Conservation (phyloP, 2,888 invertebrate species). For the Nebria brevicollis region DNA sequence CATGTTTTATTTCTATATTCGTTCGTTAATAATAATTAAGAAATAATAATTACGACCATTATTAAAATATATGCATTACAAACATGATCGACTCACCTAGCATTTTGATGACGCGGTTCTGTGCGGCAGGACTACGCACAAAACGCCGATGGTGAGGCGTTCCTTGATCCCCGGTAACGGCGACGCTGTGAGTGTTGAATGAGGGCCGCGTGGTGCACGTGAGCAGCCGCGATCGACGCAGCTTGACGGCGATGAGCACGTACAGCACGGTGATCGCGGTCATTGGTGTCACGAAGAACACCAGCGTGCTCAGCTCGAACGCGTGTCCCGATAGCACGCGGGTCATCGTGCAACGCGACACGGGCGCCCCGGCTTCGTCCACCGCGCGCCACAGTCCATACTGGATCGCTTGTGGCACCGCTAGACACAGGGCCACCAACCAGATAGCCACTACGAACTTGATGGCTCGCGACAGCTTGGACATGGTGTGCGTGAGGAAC, state of each 20-base stretch:
- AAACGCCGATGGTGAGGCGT: slow-evolving; percentile 20
- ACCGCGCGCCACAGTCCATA: slow-evolving; percentile 67
- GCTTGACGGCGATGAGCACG: slow-evolving; percentile 77
- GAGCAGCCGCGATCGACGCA: slow-evolving; percentile 72
- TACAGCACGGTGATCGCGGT: slow-evolving; percentile 86
- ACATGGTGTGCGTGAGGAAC: slow-evolving; percentile 82
- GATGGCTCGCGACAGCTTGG: slow-evolving; percentile 84
- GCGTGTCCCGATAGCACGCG: slow-evolving; percentile 71
- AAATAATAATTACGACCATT: too few species aligned
- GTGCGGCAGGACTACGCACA: slow-evolving; percentile 55
- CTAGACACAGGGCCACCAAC: slow-evolving; percentile 78
- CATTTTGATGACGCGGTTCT: slow-evolving; percentile 80
- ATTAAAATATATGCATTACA: too few species aligned
- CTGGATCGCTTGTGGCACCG: slow-evolving; percentile 75
- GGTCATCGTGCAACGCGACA: slow-evolving; percentile 64
- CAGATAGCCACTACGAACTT: slow-evolving; percentile 85
- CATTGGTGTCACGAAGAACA: slow-evolving; percentile 90
- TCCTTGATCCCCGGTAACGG: slow-evolving; percentile 5
- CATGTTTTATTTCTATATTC: too few species aligned
- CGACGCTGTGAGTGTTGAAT: slow-evolving; percentile 20
- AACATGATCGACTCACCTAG: slow-evolving; percentile 70
- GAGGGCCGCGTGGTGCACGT: slow-evolving; percentile 18
- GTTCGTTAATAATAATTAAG: too few species aligned
- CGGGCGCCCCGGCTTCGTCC: slow-evolving; percentile 60
- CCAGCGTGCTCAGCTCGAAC: slow-evolving; percentile 81